Base-by-base conservation (phyloP, 2,888 invertebrate genomes). In the Opisthograptis luteolata region DNA sequence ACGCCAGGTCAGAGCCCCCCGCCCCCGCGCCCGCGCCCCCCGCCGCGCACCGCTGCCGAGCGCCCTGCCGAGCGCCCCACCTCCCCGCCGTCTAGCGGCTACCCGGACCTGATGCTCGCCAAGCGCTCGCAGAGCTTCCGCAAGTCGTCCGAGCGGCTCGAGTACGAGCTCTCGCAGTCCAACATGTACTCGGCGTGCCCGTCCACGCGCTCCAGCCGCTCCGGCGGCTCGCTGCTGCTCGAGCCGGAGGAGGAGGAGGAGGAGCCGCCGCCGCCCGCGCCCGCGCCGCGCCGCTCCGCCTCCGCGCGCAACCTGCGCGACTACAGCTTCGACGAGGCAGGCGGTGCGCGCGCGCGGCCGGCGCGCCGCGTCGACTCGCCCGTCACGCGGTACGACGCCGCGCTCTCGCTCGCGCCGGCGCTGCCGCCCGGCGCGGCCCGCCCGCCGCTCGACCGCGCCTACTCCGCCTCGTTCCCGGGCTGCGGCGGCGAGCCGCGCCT, bases 401-500 rank as follows among this genome's bases (percentile, higher is more conserved):
- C 86, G 44, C 81, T 86, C 56, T 69, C 85, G 63, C 70, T 81
- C 54, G 77, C 87, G 87, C 64, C 48, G 50, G 74, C 49, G 77
- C 76, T 13, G 73, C 28, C 53, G 68, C 72, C 44, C 77, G 77
- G 31, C 52, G 92, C 92, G 68, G 94, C 94, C 4, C 28, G 30
- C 30, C 20, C 10, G 15, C 8, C 52, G 39, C 49, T 51, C 45
- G 54, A 93, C 39, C 95, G 96, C 78, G 94, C 96, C 3, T 96
- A 96, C 84, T 96, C 96, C 13, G 96, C 96, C 58, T 96, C 96
- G 77, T 97, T 96, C 80, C 97, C 97, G 13, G 96, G 96, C 46
- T 96, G 95, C 40, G 93, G 94, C 2, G 93, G 94, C 47, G 94
- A 93, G 73, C 8, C 46, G 94, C 93, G 73, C 92, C 93, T 71